These are phyloP conservation scores for Drosophila mimica DNA, from an alignment of 2,888 invertebrate species.

Conservation along the genomic window DNA sequence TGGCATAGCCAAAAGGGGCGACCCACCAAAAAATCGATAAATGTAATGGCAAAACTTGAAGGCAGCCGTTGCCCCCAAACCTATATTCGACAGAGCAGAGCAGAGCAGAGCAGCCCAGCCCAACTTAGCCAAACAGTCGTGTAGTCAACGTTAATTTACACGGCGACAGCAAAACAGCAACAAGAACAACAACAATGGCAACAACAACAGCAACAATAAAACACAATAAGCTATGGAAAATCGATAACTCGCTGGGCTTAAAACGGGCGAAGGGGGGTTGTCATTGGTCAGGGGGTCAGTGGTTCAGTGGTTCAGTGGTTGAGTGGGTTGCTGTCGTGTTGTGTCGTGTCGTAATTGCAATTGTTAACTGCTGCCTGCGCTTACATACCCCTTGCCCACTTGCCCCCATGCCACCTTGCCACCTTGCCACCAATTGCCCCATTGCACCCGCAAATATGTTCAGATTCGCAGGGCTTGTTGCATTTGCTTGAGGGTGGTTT, in stretches of 20 bases:
- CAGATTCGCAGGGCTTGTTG: slow-evolving; percentile 44
- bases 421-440: background rate
- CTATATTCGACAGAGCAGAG: background rate
- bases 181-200: slow-evolving; percentile 21
- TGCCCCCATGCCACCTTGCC: no score
- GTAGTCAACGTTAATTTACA: slow-evolving; percentile 71
- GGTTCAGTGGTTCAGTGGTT: slow-evolving; percentile 37
- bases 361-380: slow-evolving; percentile 62
- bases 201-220: slow-evolving; percentile 11
- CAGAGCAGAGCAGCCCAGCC: background rate
- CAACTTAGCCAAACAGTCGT: slow-evolving; percentile 29
- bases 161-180: slow-evolving; percentile 48
- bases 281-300: slow-evolving; percentile 31
- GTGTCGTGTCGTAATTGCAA: slow-evolving; percentile 68
- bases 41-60: slow-evolving; percentile 71
- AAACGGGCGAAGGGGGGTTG: slow-evolving; percentile 36
- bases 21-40: slow-evolving; percentile 63
- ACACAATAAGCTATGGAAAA: slow-evolving; percentile 38
- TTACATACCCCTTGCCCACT: slow-evolving; percentile 4
- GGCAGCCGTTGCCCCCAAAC: slow-evolving; percentile 43
- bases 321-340: slow-evolving; percentile 26
- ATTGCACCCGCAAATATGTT: slow-evolving; percentile 22
- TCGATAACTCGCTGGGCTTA: slow-evolving; percentile 51
- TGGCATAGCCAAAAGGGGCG: slow-evolving; percentile 28
- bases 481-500: slow-evolving; percentile 34